Percentiles rank a stretch among this genome's conserved stretches.
Conservation (phyloP, 2,797 vertebrate genomes). For the Artibeus lituratus region DNA sequence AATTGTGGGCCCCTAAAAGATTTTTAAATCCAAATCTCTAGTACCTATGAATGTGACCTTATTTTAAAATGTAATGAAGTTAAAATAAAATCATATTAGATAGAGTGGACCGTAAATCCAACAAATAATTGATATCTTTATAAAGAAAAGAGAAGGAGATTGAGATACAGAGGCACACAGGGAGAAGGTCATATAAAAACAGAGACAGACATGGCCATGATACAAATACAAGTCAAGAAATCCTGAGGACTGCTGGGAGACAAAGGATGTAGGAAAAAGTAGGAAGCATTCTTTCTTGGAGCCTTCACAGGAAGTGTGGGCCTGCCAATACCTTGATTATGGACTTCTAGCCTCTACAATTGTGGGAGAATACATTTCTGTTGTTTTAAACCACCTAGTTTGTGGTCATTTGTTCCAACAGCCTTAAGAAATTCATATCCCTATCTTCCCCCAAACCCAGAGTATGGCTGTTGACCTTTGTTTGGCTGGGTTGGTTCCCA, state of each 20-base stretch:
- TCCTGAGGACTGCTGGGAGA: not conserved
- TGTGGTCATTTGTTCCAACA: not conserved
- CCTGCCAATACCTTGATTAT: not conserved
- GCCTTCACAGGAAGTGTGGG: not conserved
- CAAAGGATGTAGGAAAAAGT: not conserved
- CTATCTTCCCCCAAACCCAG: not conserved
- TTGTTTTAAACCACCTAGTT: not conserved
- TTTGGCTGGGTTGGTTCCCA: not conserved
- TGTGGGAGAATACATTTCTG: not conserved
- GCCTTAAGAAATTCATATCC: not conserved
- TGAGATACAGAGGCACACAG: not conserved
- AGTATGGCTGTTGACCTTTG: not conserved
- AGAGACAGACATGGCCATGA: not conserved
- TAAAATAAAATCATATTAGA: not conserved
- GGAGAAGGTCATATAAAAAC: not conserved
- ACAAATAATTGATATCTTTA: not conserved
- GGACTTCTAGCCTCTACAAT: not conserved
- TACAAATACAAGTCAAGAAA: not conserved
- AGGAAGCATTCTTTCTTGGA: not conserved
- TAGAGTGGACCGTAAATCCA: not conserved
- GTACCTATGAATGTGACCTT: not conserved
- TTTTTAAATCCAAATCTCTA: not conserved
- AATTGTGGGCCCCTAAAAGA: not conserved
- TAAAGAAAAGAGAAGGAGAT: not conserved
- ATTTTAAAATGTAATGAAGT: not conserved